Conservation (phyloP, 2,888 invertebrate genomes). For the Acleris literana region DNA sequence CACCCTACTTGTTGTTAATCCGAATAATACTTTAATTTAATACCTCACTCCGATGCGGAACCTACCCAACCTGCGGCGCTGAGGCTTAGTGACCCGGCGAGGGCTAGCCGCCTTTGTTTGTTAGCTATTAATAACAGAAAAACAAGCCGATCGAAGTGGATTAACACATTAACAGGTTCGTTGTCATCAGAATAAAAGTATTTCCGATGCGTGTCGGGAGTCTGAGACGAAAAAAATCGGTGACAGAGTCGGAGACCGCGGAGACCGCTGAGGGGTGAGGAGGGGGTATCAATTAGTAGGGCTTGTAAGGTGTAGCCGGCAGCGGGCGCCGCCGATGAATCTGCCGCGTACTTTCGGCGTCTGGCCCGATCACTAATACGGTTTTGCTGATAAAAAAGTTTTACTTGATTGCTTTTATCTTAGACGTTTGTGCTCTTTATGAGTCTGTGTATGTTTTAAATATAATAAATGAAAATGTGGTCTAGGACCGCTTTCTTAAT, state of each 20-base stretch:
- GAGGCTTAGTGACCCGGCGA: constrained; percentile 35
- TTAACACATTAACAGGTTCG: constrained; percentile 78
- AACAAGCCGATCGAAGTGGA: constrained; percentile 75
- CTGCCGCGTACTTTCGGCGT: constrained; percentile 16
- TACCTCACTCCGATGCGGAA: constrained; percentile 38
- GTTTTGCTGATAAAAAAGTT: constrained; percentile 16
- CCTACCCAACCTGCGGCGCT: constrained; percentile 36
- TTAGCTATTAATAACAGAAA: constrained; percentile 73
- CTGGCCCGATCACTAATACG: constrained; percentile 4
- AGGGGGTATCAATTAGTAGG: constrained; percentile 48
- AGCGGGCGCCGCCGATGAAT: constrained; percentile 33
- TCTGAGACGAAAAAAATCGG: constrained; percentile 53
- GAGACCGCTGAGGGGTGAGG: constrained; percentile 52
- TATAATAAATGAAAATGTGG: no score
- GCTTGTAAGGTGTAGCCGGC: constrained; percentile 31
- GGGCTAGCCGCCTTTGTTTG: constrained; percentile 57
- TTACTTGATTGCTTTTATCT: constrained; percentile 15
- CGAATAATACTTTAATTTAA: constrained; percentile 43
- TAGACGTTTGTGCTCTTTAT: background rate
- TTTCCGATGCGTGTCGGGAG: constrained; percentile 64
- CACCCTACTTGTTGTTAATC: constrained; percentile 49
- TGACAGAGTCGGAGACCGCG: constrained; percentile 53
- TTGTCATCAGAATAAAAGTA: constrained; percentile 74
- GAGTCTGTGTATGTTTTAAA: background rate
- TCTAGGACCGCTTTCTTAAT: no score